A percentile compares a stretch with the other conserved stretches of the same genome.
Conservation (phyloP, 2,888 invertebrate genomes). For the Acleris holmiana region DNA sequence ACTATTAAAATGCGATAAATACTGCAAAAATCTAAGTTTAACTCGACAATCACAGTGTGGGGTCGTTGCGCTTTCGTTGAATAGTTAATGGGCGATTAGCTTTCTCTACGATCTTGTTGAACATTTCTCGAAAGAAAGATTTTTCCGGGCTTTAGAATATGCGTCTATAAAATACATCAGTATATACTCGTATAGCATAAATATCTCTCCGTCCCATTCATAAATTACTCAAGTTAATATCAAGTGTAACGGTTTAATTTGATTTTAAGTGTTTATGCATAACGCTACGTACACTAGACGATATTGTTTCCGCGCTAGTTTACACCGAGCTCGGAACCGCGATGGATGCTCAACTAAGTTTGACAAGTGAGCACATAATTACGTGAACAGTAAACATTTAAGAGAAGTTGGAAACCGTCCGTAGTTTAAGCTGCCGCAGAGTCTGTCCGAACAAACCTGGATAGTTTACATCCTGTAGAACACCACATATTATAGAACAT, state of each 20-base stretch:
- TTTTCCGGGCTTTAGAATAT: too few species aligned
- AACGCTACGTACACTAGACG: background rate
- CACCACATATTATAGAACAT: background rate
- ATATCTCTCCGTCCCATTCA: too few species aligned
- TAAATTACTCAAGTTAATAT: too few species aligned
- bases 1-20: too few species aligned
- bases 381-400: slow-evolving; percentile 35
- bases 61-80: too few species aligned
- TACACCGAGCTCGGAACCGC: slow-evolving; percentile 13
- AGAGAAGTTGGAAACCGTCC: slow-evolving; percentile 25
- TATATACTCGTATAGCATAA: too few species aligned
- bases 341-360: slow-evolving; percentile 35
- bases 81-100: too few species aligned
- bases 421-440: slow-evolving; percentile 23
- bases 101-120: too few species aligned
- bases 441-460: slow-evolving; percentile 11
- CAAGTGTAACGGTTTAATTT: background rate
- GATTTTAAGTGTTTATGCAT: background rate
- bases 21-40: too few species aligned
- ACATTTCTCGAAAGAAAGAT: too few species aligned
- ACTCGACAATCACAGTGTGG: too few species aligned
- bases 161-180: too few species aligned
- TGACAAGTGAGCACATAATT: slow-evolving; percentile 38
- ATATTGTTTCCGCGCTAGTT: slow-evolving; percentile 23
- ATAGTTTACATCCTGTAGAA: slow-evolving; percentile 30